Conservation (phyloP, 2,797 vertebrate genomes). For the Micrastur ruficollis region DNA sequence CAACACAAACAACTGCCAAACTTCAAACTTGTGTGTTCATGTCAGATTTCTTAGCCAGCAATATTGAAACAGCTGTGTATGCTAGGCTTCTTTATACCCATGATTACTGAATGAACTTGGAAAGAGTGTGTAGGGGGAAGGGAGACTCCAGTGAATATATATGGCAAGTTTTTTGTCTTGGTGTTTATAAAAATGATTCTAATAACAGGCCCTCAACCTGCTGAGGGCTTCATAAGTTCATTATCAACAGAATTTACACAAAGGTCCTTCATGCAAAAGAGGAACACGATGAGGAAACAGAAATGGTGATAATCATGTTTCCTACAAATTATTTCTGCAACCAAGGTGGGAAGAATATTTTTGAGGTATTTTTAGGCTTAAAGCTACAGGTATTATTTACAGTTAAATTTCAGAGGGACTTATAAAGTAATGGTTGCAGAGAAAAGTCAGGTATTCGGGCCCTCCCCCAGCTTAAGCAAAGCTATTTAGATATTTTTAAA, state of each 20-base stretch:
- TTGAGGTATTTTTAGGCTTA: slow-evolving; percentile 18
- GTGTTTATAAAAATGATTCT: not conserved
- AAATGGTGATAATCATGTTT: not conserved
- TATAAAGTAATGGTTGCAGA: not conserved
- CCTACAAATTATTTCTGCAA: slow-evolving; percentile 1
- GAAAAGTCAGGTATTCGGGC: not conserved
- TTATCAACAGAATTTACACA: not conserved
- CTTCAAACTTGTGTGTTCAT: not conserved
- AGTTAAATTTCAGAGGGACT: not conserved
- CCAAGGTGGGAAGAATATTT: not conserved
- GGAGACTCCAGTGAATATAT: not conserved
- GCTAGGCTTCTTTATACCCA: not conserved
- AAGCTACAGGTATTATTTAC: not conserved
- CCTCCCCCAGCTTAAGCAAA: not conserved
- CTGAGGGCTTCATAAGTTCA: not conserved
- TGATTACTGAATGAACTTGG: not conserved
- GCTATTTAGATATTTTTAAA: not conserved
- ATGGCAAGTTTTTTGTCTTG: not conserved
- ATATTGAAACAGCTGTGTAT: not conserved
- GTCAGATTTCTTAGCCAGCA: not conserved
- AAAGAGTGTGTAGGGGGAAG: not conserved
- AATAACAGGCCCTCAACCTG: not conserved
- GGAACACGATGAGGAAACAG: not conserved
- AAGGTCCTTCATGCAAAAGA: not conserved
- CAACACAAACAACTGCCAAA: not conserved